Conservation (phyloP, 2,113 vertebrate species). For the Arizona elegans region DNA sequence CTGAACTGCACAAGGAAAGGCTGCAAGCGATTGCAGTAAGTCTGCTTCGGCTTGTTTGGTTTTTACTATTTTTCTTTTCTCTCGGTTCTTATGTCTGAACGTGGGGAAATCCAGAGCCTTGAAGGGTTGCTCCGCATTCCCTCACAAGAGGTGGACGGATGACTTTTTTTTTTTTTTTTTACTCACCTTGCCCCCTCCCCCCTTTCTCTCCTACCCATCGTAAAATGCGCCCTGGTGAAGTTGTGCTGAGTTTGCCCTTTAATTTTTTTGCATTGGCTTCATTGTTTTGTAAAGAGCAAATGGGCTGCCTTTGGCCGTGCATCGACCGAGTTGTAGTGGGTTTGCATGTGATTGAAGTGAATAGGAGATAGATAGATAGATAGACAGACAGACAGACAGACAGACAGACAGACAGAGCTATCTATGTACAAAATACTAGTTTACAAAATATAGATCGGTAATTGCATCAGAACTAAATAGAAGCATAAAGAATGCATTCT, state of each 20-base stretch:
- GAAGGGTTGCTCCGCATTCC: constrained; percentile 12
- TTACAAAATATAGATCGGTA: constrained; percentile 13
- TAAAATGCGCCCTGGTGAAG: constrained; percentile 6
- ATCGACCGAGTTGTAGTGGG: constrained; percentile 2
- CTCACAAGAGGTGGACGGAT: constrained; percentile 21
- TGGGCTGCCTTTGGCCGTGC: constrained; percentile 45
- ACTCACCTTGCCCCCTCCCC: no score
- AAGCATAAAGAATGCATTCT: constrained; percentile 14
- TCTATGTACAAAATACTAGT: constrained; percentile 27
- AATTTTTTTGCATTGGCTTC: not conserved
- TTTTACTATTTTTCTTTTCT: not conserved
- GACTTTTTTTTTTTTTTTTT: not conserved
- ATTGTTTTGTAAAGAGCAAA: constrained; percentile 23
- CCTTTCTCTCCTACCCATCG: not conserved
- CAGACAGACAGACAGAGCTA: not conserved
- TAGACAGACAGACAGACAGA: not conserved
- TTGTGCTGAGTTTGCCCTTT: constrained; percentile 44
- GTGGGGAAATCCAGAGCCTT: not conserved
- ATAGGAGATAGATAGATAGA: not conserved
- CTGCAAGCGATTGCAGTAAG: constrained; percentile 98
- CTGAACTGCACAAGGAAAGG: constrained; percentile 94
- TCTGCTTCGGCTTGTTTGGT: constrained; percentile 66
- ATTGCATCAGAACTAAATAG: constrained; percentile 37
- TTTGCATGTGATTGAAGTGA: constrained; percentile 40
- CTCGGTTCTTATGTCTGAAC: constrained; percentile 54